Conservation (phyloP, 2,888 invertebrate genomes). For the Ichneumon xanthorius region DNA sequence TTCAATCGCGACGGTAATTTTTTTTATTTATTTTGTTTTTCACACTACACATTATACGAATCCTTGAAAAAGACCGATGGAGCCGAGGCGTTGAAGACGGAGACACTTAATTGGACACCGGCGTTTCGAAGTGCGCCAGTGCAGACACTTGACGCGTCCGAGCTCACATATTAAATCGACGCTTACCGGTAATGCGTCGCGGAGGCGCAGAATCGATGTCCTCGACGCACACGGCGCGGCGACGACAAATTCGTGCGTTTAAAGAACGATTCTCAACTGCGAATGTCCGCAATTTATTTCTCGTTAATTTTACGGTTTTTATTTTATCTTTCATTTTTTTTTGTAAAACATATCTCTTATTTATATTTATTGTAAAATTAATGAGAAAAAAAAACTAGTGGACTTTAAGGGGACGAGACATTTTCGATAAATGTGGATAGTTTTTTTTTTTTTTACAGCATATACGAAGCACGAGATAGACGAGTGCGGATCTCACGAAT, state of each 20-base stretch:
- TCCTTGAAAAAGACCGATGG: conserved; percentile 5
- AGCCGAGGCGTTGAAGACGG: background rate
- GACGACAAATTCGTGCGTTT: background rate
- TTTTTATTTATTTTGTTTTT: conserved; percentile 55
- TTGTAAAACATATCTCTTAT: background rate
- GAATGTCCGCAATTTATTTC: background rate
- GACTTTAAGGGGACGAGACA: too few species aligned
- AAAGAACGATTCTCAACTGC: background rate
- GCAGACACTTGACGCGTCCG: conserved; percentile 54
- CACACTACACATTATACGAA: background rate
- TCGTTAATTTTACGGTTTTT: background rate
- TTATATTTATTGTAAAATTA: background rate
- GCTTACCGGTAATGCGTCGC: conserved; percentile 54
- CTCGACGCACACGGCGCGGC: background rate
- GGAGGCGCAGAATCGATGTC: conserved; percentile 22
- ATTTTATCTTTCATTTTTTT: background rate
- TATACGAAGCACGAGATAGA: background rate
- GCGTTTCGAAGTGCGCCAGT: conserved; percentile 48
- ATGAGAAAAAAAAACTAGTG: too few species aligned
- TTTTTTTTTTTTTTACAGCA: too few species aligned
- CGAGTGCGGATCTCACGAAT: conserved; percentile 47
- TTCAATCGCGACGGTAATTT: conserved; percentile 57
- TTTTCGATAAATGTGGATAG: too few species aligned
- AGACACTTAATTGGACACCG: conserved; percentile 64
- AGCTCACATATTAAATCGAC: conserved; percentile 45